Base-by-base conservation (phyloP, 2,113 vertebrate genomes). In the Antechinus stuartii region DNA sequence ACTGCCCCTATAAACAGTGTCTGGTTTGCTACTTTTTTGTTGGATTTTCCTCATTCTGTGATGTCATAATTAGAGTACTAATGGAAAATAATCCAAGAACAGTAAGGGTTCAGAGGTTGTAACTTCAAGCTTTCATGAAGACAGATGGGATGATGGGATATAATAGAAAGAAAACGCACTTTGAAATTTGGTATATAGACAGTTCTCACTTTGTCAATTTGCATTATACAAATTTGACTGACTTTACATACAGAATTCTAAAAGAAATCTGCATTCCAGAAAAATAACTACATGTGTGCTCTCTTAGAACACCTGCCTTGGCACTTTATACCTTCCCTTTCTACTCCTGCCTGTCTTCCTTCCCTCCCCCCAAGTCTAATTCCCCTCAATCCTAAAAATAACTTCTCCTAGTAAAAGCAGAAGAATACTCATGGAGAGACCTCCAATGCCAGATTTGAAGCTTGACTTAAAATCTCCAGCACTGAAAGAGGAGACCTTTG, bases 11-110 rank as follows among this genome's bases (percentile, higher is more conserved):
- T 26, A 84, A 8, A 94, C 92, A 27, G 1, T 93, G 24, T 50
- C 94, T 95, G 25, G 90, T 3, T 92, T 97, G 95, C 46, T 96
- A 46, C 50, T 8, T 95, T 49, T 57, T 30, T 8, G 1, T 30
- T 93, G 27, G 27, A 30, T 91, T 57, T 95, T 84, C 93, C 54
- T 92, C 91, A 42, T 56, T 91, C 14, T 57, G 26, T 91, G 11
- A 91, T 95, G 94, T 42, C 89, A 61, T 35, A 4, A 95, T 84
- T 55, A 91, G 42, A 92, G 49, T 96, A 93, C 54, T 93, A 50
- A 76, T 76, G 46, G 68, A 25, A 54, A 57, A 57, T 84, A 91
- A 90, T 94, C 27, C 49, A 95, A 6, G 22, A 90, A 47, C 76
- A 93, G 35, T 52, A 91, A 16, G 25, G 12, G 1, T 47, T 93